phyloP scores from a whole-genome alignment of 2,113 vertebrate genomes.

The Solea senegalensis region DNA sequence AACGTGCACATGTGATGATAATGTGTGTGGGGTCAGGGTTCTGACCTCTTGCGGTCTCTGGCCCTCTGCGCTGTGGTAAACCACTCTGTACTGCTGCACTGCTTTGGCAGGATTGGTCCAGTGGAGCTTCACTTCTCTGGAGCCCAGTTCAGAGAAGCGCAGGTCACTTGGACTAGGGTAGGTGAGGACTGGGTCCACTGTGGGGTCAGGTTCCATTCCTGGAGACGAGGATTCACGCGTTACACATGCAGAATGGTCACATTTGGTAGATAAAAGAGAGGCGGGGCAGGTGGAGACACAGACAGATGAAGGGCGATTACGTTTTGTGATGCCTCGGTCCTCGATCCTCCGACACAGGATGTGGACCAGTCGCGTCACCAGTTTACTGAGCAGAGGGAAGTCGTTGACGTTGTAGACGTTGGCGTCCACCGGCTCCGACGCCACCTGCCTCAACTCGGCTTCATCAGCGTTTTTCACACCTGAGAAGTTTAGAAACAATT shows the following conservation, averaged over 20 bases:
- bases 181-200: constrained; percentile 61
- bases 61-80: constrained; percentile 87
- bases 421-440: constrained; percentile 87
- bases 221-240: neutral
- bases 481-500: constrained; percentile 47
- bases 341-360: constrained; percentile 89
- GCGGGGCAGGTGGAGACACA: neutral
- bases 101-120: constrained; percentile 82
- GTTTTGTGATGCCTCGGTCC: constrained; percentile 78
- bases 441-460: constrained; percentile 89
- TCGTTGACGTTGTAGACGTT: constrained; percentile 90
- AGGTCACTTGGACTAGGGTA: constrained; percentile 85
- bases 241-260: neutral
- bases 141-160: constrained; percentile 85
- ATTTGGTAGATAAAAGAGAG: neutral
- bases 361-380: constrained; percentile 85
- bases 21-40: neutral
- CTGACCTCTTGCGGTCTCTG: constrained; percentile 88
- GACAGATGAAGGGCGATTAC: constrained; percentile 46
- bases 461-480: constrained; percentile 95
- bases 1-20: too few relatives aligned
- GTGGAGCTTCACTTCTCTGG: constrained; percentile 86
- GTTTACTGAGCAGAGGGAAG: constrained; percentile 89
- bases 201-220: constrained; percentile 76
- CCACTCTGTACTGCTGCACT: constrained; percentile 86